Conservation (phyloP, 1,140 invertebrate species). For the Acromyrmex heyeri region DNA sequence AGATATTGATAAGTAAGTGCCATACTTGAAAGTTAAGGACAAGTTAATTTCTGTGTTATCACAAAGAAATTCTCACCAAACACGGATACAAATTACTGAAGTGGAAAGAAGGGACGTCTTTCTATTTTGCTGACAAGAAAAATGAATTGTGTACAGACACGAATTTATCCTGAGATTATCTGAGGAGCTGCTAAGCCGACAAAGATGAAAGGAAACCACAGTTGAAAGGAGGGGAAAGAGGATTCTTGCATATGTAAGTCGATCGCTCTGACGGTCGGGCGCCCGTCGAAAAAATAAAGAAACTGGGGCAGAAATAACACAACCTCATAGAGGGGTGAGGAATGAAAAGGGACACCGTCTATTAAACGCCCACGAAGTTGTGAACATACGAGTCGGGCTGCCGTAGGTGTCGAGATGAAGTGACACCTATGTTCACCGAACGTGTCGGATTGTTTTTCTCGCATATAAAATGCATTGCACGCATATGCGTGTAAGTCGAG, state of each 20-base stretch:
- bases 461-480: conserved; percentile 2
- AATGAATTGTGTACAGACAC: conserved; percentile 81
- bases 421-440: conserved; percentile 45
- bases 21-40: not conserved
- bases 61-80: conserved; percentile 35
- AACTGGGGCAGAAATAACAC: conserved; percentile 66
- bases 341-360: conserved; percentile 62
- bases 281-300: conserved; percentile 72
- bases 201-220: conserved; percentile 80
- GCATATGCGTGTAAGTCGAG: conserved; percentile 12
- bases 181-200: conserved; percentile 76
- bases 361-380: conserved; percentile 25
- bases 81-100: not conserved
- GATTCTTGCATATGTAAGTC: conserved; percentile 75
- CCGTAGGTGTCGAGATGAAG: conserved; percentile 52
- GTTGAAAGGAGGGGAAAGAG: conserved; percentile 69
- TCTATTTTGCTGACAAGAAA: conserved; percentile 78
- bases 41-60: not conserved
- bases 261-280: conserved; percentile 75
- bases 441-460: conserved; percentile 36
- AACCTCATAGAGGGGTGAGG: conserved; percentile 52
- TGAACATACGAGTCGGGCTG: conserved; percentile 22
- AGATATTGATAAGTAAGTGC: not conserved
- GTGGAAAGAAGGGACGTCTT: conserved; percentile 35
- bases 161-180: conserved; percentile 77